Conservation (phyloP, 2,113 vertebrate species). For the Pedetes capensis region DNA sequence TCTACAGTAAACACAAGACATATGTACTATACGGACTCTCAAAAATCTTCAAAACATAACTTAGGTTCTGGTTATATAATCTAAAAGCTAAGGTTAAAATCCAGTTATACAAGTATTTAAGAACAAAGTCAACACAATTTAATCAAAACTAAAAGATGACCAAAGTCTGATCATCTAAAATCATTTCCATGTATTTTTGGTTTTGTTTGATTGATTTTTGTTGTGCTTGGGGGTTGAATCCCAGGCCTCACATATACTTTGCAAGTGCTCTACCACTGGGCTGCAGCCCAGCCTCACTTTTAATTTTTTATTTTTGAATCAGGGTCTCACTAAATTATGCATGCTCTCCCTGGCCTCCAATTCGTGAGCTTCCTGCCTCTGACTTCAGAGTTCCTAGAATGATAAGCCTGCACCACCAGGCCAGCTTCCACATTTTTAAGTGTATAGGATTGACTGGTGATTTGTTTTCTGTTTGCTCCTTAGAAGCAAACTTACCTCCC, state of each 20-base stretch:
- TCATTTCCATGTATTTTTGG: background rate
- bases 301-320: too few species aligned
- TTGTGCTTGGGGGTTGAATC: too few species aligned
- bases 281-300: too few species aligned
- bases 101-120: slow-evolving; percentile 6
- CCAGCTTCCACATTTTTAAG: too few species aligned
- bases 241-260: too few species aligned
- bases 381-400: too few species aligned
- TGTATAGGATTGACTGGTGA: background rate
- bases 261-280: too few species aligned
- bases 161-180: background rate
- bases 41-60: slow-evolving; percentile 5
- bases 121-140: slow-evolving; percentile 23
- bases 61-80: background rate
- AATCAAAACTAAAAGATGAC: slow-evolving; percentile 35
- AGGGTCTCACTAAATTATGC: too few species aligned
- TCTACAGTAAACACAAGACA: slow-evolving; percentile 30
- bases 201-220: too few species aligned
- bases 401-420: too few species aligned
- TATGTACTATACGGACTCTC: background rate
- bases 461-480: background rate
- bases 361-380: too few species aligned
- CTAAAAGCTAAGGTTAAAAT: slow-evolving; percentile 33
- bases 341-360: too few species aligned
- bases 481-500: background rate